Evolutionary conservation across 2,797 vertebrate species (phyloP), one percentile per base, ranked within the genome.

Genomic region (Esox masquinongy): DNA sequence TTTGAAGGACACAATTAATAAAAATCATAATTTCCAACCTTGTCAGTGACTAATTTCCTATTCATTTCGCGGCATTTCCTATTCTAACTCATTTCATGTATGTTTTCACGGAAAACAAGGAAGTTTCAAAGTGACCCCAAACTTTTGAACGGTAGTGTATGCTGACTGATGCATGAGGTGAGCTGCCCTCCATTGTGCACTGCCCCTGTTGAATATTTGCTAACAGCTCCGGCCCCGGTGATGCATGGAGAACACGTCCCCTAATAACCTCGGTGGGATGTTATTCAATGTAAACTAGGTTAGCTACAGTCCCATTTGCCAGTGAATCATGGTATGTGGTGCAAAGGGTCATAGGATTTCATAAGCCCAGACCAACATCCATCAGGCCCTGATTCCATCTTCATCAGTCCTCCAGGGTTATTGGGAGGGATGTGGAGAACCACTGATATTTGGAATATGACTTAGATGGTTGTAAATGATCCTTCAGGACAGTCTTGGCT

Each of bases 261-360:
- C 88, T 85, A 78, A 84, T 86, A 82, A 88, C 89, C 91, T 87
- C 85, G 82, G 80, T 72, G 85, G 79, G 78, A 82, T 74, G 79
- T 24, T 82, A 84, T 83, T 89, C 85, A 86, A 88, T 91, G 82
- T 89, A 91, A 92, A 93, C 85, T 82, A 85, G 89, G 82, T 89
- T 87, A 82, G 77, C 78, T 74, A 68, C 76, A 82, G 34, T 84
- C 80, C 82, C 87, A 80, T 90, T 87, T 89, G 78, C 76, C 74
- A 80, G 72, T 77, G 80, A 80, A 83, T 73, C 68, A 51, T 64
- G 67, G 76, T 78, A 39, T 69, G 66, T 71, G 67, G 77, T 75
- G 81, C 82, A 73, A 79, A 85, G 78, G 79, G 88, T 87, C 82
- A 77, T 53, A 29, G 47, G 72, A 82, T 74, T 77, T 76, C 76